phyloP scores from a whole-genome alignment of 2,113 vertebrate species.

The Phalacrocorax brasilianus region DNA sequence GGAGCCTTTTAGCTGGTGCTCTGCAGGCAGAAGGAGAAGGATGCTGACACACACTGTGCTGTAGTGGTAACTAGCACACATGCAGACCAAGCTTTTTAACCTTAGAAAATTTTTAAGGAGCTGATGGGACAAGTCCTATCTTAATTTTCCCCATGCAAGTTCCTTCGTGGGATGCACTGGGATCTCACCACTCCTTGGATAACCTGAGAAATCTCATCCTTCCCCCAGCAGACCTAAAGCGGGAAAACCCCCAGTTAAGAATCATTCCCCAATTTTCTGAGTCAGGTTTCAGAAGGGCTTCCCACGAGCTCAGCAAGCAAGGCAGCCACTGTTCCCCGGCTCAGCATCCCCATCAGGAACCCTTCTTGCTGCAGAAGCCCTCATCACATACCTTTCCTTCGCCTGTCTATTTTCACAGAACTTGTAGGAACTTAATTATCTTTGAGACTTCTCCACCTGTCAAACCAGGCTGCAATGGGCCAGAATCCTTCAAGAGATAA shows the following conservation, averaged over 20 bases:
- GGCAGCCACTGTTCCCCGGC: fast-evolving
- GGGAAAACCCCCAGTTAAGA: neutral
- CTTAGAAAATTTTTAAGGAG: neutral
- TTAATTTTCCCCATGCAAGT: fast-evolving
- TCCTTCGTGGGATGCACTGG: neutral
- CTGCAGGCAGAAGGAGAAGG: neutral
- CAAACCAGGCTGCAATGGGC: neutral
- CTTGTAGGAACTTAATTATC: conserved; percentile 61
- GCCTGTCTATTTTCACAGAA: neutral
- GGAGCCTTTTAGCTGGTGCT: neutral
- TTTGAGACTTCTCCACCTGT: conserved; percentile 40
- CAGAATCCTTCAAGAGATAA: conserved; percentile 27
- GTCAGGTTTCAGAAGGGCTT: neutral
- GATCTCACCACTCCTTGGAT: neutral
- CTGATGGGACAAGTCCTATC: neutral
- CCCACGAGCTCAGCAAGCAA: fast-evolving
- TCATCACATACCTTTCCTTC: neutral
- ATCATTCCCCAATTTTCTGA: neutral
- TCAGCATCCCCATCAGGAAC: neutral
- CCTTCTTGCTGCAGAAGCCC: neutral
- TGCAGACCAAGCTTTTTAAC: neutral
- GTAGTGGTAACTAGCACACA: neutral
- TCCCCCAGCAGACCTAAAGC: neutral
- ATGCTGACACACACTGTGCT: fast-evolving
- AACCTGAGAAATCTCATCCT: neutral